Evolutionary conservation across 2,113 vertebrate species (phyloP).

Genomic region (Onychostoma macrolepis): DNA sequence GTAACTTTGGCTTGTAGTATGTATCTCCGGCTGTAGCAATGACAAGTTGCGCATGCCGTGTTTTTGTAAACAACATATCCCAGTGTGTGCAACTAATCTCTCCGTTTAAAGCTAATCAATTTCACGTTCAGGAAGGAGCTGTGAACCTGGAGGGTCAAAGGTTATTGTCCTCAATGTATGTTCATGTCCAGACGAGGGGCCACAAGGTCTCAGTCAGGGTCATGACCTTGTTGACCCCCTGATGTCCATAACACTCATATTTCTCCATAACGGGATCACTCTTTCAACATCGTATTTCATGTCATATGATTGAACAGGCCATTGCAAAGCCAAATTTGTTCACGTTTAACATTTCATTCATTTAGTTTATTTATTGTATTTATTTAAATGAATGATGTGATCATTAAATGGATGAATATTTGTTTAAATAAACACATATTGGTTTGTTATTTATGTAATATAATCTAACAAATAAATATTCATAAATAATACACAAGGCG

Average conservation of each 20-base stretch:
- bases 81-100: neutral
- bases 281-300: slow-evolving; percentile 35
- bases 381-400: neutral
- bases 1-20: neutral
- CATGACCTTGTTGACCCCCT: slow-evolving; percentile 67
- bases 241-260: slow-evolving; percentile 21
- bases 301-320: slow-evolving; percentile 18
- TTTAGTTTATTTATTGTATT: neutral
- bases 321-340: neutral
- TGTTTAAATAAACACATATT: neutral
- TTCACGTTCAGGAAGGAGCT: slow-evolving; percentile 65
- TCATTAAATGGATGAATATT: neutral
- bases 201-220: slow-evolving; percentile 73
- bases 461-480: neutral
- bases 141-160: slow-evolving; percentile 77
- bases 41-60: neutral
- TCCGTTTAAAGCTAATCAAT: slow-evolving; percentile 34
- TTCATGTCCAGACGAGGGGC: slow-evolving; percentile 69
- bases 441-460: neutral
- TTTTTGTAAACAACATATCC: slow-evolving; percentile 8
- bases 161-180: slow-evolving; percentile 68
- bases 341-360: neutral
- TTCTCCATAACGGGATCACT: slow-evolving; percentile 33
- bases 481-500: neutral
- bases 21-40: neutral